Percentiles rank a stretch among this genome's conserved stretches.
These are phyloP conservation scores for Dipodomys stephensi DNA, from an alignment of 2,113 vertebrate genomes.

Conservation along the genomic window DNA sequence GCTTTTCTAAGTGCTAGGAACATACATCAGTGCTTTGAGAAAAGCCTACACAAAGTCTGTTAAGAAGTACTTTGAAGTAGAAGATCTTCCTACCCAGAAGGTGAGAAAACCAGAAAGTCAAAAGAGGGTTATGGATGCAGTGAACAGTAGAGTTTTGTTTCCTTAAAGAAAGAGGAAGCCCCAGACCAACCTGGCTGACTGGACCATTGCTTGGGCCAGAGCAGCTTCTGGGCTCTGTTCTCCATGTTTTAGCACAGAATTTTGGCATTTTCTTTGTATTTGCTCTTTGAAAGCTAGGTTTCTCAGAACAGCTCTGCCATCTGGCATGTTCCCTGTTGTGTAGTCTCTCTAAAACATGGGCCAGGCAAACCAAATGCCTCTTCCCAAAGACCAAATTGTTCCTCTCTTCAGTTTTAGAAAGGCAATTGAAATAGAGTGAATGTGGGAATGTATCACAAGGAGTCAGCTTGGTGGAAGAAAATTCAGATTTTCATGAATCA, in stretches of 20 bases:
- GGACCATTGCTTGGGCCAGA: accelerated
- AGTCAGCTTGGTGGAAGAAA: neutral
- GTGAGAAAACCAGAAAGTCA: neutral
- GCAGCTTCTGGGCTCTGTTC: neutral
- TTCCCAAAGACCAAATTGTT: neutral
- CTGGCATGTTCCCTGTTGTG: neutral
- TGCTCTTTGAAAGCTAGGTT: slow-evolving; percentile 39
- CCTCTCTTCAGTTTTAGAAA: neutral
- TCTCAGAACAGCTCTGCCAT: neutral
- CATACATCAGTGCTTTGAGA: neutral
- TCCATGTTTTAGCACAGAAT: neutral
- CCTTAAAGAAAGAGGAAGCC: neutral
- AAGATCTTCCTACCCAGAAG: neutral
- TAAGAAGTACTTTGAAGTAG: neutral
- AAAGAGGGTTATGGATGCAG: neutral
- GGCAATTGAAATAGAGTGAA: neutral
- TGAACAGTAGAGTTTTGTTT: neutral
- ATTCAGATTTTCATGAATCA: neutral
- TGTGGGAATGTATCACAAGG: neutral
- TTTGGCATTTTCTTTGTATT: neutral
- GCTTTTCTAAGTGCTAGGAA: no score
- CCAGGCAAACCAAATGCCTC: neutral
- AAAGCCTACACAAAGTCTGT: neutral
- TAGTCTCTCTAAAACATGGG: neutral
- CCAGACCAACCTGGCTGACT: neutral